Base-by-base conservation (phyloP, 2,888 invertebrate genomes). In the Nineta flava region DNA sequence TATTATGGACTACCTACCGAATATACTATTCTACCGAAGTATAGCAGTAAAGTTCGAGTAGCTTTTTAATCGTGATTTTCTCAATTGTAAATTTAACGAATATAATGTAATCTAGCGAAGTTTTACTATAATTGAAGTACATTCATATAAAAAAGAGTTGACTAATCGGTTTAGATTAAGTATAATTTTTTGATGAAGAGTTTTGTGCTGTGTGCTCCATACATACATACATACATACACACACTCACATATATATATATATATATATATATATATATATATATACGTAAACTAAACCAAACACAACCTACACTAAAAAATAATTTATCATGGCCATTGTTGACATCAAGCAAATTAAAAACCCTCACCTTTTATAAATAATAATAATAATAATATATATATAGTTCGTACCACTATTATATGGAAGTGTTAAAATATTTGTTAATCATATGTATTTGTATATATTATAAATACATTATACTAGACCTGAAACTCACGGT, bases 311-410 rank as follows among this genome's bases (percentile, higher is more conserved):
- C 38, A 38, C 38, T 38, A 38, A 38, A 26, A 59, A 61, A 64
- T 66, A 67, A 68, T 68, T 67, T 66, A 68, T 68, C 68, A 67
- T 65, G 56, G 57, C 62, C 62, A 67, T 65, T 65, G 67, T 67
- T 68, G 68, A 67, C 68, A 66, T 64, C 65, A 66, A 63, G 64
- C 61, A 68, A 68, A 68, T 68, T 68, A 68, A 68, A 68, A 68
- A 65, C 65, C 63, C 63, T 63, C 63, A 65, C 62, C 61, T 26
- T 15, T 15, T 38, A 26, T 26, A 26, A 26, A 26, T 26, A 26
- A 26, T 26, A 26, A 26, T 5, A 26, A 26, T 26, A 26, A 6
- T 26, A 26, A 19, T 19, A 19, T 5, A 19, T 19, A 3, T 26
- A 38, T 38, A 38, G 38, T 38, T 15, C n/a, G n/a, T 5, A 38